Evolutionary conservation across 2,797 vertebrate species (phyloP).

Genomic region (Gymnoscopelus microlampas): DNA sequence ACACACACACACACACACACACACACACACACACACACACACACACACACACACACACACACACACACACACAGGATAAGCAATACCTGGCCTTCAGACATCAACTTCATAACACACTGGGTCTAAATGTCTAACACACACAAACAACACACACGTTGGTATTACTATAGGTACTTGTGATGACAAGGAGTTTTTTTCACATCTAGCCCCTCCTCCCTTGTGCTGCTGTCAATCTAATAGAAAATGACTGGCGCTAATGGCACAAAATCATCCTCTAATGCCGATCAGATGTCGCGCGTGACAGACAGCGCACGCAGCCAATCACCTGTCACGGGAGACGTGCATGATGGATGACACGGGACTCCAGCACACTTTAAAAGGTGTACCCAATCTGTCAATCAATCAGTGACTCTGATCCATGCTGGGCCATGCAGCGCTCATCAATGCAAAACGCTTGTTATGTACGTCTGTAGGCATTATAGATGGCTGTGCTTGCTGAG

Average conservation of each 20-base stretch:
- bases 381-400: constrained; percentile 41
- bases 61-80: constrained; percentile 10
- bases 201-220: neutral
- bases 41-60: constrained; percentile 10
- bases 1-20: constrained; percentile 14
- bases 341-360: constrained; percentile 26
- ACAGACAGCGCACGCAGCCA: constrained; percentile 27
- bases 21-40: constrained; percentile 18
- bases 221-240: constrained; percentile 46
- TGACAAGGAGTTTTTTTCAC: too few relatives aligned
- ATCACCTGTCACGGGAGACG: neutral
- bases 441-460: too few relatives aligned
- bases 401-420: constrained; percentile 29
- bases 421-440: neutral
- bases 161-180: too few relatives aligned
- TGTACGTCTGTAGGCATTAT: constrained; percentile 21
- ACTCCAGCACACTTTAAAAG: constrained; percentile 32
- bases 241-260: constrained; percentile 45
- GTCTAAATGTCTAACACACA: too few relatives aligned
- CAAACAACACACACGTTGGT: too few relatives aligned
- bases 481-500: constrained; percentile 61
- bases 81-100: constrained; percentile 53
- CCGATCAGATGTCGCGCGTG: constrained; percentile 61
- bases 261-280: constrained; percentile 58
- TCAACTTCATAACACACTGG: neutral